Percentiles rank a stretch among this genome's conserved stretches.
Conservation (phyloP, 2,797 vertebrate species). For the Peromyscus eremicus region DNA sequence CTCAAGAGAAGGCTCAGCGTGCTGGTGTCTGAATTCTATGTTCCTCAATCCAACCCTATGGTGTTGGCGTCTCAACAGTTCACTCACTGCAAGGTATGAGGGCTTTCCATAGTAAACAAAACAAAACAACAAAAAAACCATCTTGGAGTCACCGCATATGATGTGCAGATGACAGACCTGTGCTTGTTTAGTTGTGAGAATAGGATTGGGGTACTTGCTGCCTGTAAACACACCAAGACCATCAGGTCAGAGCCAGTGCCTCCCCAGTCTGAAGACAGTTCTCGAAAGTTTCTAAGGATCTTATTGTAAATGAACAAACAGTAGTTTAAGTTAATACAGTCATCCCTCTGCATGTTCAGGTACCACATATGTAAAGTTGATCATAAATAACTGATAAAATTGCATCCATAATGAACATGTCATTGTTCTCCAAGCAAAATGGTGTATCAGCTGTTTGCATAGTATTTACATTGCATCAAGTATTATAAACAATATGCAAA, state of each 20-base stretch:
- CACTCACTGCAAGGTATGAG: too few species aligned
- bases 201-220: background rate
- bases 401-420: background rate
- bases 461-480: background rate
- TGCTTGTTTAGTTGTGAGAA: background rate
- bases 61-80: background rate
- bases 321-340: background rate
- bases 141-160: too few species aligned
- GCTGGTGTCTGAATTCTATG: background rate
- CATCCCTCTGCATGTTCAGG: background rate
- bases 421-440: background rate
- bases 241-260: background rate
- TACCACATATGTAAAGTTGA: background rate
- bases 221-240: background rate
- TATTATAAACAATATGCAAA: background rate
- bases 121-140: too few species aligned
- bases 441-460: background rate
- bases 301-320: background rate
- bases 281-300: background rate
- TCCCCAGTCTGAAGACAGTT: background rate
- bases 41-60: background rate
- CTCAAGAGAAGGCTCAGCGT: background rate
- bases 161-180: background rate
- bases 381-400: background rate
- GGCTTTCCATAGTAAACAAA: background rate